A percentile compares a stretch with the other conserved stretches of the same genome.
phyloP scores from a whole-genome alignment of 2,113 vertebrate genomes.

The Eudyptes chrysolophus region DNA sequence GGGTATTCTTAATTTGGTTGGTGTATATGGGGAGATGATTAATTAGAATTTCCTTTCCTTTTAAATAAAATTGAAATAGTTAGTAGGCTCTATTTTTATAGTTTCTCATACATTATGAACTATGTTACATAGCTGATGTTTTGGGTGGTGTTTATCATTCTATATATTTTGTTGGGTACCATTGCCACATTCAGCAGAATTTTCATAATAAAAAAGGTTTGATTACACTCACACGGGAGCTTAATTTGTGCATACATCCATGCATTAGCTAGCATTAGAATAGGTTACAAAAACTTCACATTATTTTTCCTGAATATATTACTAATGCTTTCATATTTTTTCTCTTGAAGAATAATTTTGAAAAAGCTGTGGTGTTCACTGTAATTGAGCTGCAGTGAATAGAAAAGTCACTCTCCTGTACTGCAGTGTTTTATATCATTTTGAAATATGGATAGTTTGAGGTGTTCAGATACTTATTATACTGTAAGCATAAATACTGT shows the following conservation, averaged over 20 bases:
- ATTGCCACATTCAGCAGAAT: neutral
- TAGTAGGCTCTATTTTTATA: neutral
- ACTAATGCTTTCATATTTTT: neutral
- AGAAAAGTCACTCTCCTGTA: conserved; percentile 33
- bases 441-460: conserved; percentile 52
- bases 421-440: conserved; percentile 48
- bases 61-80: conserved; percentile 30
- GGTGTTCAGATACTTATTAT: conserved; percentile 36
- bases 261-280: conserved; percentile 10
- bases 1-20: neutral
- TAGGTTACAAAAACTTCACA: neutral
- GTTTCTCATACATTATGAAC: neutral
- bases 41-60: conserved; percentile 1
- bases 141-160: neutral
- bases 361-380: conserved; percentile 37
- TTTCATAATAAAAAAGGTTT: neutral
- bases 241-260: neutral
- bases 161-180: neutral
- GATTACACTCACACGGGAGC: neutral
- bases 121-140: neutral
- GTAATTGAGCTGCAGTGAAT: conserved; percentile 51
- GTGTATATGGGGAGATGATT: neutral
- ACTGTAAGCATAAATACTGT: conserved; percentile 12
- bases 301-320: conserved; percentile 1
- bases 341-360: conserved; percentile 28